phyloP scores from a whole-genome alignment of 2,888 invertebrate genomes.

The Tricholauxania praeusta region DNA sequence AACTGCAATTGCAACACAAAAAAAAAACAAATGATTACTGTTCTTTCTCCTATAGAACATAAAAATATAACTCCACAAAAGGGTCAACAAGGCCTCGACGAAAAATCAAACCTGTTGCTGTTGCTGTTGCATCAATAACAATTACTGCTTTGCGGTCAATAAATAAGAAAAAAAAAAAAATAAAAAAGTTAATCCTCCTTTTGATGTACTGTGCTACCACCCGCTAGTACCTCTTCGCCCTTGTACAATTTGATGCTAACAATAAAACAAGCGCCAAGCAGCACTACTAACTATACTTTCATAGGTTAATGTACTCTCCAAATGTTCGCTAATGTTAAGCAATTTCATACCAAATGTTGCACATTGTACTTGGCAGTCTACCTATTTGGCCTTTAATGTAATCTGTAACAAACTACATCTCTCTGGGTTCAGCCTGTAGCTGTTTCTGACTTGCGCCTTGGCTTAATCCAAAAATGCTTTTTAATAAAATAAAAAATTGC shows the following conservation, averaged over 20 bases:
- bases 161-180: background rate
- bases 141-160: background rate
- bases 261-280: too few relatives aligned
- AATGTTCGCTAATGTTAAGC: conserved; percentile 17
- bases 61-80: background rate
- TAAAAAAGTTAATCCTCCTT: background rate
- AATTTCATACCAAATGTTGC: conserved; percentile 6
- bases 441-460: background rate
- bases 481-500: conserved; percentile 41
- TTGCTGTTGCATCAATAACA: background rate
- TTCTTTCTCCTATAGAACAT: too few relatives aligned
- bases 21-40: background rate
- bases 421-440: background rate
- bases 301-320: background rate
- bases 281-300: too few relatives aligned
- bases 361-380: background rate
- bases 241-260: too few relatives aligned
- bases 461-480: conserved; percentile 36
- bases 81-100: conserved; percentile 12
- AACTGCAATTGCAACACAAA: background rate
- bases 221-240: too few relatives aligned
- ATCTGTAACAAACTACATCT: too few relatives aligned
- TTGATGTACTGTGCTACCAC: background rate
- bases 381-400: background rate
- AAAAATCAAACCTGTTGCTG: background rate